A percentile compares a stretch with the other conserved stretches of the same genome.
phyloP scores from a whole-genome alignment of 2,113 vertebrate genomes.

The Cygnus atratus region DNA sequence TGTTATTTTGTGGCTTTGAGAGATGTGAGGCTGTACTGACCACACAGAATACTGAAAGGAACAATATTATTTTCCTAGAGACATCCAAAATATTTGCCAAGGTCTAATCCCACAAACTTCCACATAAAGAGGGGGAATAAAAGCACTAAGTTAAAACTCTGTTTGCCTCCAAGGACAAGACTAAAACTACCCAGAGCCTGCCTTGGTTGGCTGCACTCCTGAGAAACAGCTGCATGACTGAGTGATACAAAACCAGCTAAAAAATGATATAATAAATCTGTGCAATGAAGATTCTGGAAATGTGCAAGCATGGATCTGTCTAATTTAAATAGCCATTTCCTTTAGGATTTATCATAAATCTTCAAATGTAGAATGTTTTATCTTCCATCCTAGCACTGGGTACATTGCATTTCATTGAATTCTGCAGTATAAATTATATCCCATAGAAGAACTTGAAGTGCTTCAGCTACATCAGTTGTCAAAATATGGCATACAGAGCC shows the following conservation, averaged over 20 bases:
- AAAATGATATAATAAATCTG: constrained; percentile 17
- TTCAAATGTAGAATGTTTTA: background rate
- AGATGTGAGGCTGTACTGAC: constrained; percentile 4
- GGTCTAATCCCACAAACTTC: constrained; percentile 42
- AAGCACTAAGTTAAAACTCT: background rate
- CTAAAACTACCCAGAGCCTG: background rate
- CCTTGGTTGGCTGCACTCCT: constrained; percentile 21
- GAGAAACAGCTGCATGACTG: background rate
- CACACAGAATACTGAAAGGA: constrained; percentile 28
- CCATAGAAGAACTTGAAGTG: background rate
- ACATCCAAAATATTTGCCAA: constrained; percentile 42
- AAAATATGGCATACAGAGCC: background rate
- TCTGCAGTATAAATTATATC: background rate
- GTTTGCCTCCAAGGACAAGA: background rate
- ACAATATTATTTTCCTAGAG: background rate
- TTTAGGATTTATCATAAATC: background rate
- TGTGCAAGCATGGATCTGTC: background rate
- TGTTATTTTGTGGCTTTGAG: background rate
- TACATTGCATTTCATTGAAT: background rate
- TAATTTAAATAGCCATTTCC: background rate
- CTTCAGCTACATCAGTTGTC: background rate
- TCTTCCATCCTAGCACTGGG: background rate
- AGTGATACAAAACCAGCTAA: constrained; percentile 11
- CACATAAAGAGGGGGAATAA: background rate
- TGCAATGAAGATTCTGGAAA: constrained; percentile 38